These are phyloP conservation scores for Pachliopta kotzebuea DNA, from an alignment of 2,888 invertebrate genomes.

Conservation along the genomic window DNA sequence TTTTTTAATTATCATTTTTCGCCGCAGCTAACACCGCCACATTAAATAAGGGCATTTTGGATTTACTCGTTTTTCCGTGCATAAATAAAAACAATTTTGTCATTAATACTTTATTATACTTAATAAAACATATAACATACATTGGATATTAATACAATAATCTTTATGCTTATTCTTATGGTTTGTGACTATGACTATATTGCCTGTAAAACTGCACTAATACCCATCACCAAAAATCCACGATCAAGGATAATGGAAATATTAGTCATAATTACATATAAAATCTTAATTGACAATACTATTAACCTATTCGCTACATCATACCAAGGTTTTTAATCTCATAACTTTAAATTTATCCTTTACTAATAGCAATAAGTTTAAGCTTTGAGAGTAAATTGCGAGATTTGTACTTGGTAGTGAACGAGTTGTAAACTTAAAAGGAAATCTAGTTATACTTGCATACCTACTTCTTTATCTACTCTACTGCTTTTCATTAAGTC, in stretches of 20 bases:
- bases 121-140: slow-evolving; percentile 19
- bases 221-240: slow-evolving; percentile 5
- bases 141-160: slow-evolving; percentile 13
- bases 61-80: background rate
- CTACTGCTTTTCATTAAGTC: background rate
- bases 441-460: background rate
- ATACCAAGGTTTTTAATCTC: background rate
- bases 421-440: background rate
- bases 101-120: slow-evolving; percentile 13
- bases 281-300: background rate
- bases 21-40: too few species aligned
- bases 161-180: too few species aligned
- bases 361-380: background rate
- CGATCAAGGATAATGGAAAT: background rate
- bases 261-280: background rate
- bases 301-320: background rate
- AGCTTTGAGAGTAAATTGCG: background rate
- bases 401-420: background rate
- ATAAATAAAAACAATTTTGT: background rate
- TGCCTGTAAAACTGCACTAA: slow-evolving; percentile 10
- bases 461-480: too few species aligned
- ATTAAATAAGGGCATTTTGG: background rate
- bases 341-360: background rate
- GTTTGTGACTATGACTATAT: slow-evolving; percentile 20
- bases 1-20: too few species aligned